Conservation (phyloP, 2,113 vertebrate genomes). For the Triplophysa rosa region DNA sequence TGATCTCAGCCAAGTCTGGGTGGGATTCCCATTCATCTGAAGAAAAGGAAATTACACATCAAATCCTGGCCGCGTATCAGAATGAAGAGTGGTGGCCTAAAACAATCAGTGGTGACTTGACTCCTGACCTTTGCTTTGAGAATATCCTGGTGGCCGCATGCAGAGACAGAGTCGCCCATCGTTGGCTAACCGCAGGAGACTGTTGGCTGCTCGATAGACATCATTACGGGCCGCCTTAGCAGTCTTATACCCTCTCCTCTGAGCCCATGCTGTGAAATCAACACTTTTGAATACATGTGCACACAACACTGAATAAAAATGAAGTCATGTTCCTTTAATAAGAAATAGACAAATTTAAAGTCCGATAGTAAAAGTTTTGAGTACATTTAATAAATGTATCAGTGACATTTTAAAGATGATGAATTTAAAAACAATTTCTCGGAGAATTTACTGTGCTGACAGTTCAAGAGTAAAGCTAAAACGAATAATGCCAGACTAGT, state of each 20-base stretch:
- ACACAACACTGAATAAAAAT: neutral
- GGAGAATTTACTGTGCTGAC: neutral
- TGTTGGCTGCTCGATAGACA: conserved; percentile 87
- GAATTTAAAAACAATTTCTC: neutral
- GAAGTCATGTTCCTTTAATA: no score
- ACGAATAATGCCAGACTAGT: neutral
- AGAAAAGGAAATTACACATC: conserved; percentile 1
- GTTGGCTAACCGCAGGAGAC: conserved; percentile 82
- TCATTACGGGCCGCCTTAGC: conserved; percentile 86
- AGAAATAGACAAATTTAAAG: no score
- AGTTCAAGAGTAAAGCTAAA: neutral
- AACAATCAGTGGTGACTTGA: neutral
- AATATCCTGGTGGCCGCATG: conserved; percentile 82
- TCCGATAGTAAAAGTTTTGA: no score
- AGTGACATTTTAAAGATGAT: neutral
- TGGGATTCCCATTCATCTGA: conserved; percentile 86
- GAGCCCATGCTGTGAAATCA: conserved; percentile 83
- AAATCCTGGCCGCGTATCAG: neutral
- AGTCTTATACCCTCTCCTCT: conserved; percentile 87
- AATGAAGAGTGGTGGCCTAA: neutral
- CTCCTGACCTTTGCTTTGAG: conserved; percentile 77
- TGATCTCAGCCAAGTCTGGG: conserved; percentile 78
- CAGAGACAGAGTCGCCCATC: conserved; percentile 86
- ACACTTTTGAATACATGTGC: neutral
- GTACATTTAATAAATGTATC: no score